Conservation (phyloP, 2,113 vertebrate species). For the Spea multiplicata region DNA sequence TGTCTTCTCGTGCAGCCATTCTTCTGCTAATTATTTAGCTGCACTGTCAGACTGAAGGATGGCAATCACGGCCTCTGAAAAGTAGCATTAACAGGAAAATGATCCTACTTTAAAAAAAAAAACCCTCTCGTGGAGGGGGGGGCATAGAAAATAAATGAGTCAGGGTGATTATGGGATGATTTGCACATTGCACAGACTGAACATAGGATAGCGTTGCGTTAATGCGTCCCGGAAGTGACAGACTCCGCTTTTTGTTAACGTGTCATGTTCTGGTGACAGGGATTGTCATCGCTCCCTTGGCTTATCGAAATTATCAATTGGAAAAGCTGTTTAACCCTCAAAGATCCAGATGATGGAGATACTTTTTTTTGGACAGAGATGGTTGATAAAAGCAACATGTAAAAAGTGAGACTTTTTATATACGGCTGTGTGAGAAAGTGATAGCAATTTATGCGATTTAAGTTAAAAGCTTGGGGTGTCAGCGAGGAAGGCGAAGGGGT, state of each 20-base stretch:
- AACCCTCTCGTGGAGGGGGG: not conserved
- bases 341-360: not conserved
- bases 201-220: slow-evolving; percentile 14
- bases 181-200: slow-evolving; percentile 4
- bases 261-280: slow-evolving; percentile 4
- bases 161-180: slow-evolving; percentile 9
- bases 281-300: not conserved
- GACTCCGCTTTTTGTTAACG: not conserved
- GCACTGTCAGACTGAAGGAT: slow-evolving; percentile 5
- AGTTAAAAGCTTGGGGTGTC: no score
- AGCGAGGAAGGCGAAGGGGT: no score
- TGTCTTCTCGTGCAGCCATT: not conserved
- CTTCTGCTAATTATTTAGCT: slow-evolving; percentile 14
- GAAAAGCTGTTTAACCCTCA: not conserved
- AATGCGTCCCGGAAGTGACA: slow-evolving; percentile 20
- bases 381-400: no score
- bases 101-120: slow-evolving; percentile 13
- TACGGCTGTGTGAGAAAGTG: no score
- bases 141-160: slow-evolving; percentile 21
- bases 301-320: not conserved
- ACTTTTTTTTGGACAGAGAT: no score
- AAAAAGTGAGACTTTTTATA: no score
- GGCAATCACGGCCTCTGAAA: slow-evolving; percentile 9
- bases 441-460: no score
- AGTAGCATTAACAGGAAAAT: slow-evolving; percentile 12